Base-by-base conservation (phyloP, 2,888 invertebrate species). In the Orthosia incerta region DNA sequence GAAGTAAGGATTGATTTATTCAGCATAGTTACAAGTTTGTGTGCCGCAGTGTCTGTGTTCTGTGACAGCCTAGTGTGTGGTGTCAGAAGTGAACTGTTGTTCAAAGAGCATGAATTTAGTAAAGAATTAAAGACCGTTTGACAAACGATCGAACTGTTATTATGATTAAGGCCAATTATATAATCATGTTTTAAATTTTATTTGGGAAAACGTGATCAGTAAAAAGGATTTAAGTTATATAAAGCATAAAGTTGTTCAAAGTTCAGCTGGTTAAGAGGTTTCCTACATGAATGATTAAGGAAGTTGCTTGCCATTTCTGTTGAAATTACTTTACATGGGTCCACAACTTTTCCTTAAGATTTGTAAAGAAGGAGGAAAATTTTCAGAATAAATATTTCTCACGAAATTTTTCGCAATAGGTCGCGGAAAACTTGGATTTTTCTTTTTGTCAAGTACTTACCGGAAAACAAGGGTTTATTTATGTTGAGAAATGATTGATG, bases 311-410 rank as follows among this genome's bases (percentile, higher is more conserved):
- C 51, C 4, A 16, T 26, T 66, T 50, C 16, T 50, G 18, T 57
- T 62, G 56, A 79, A 72, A 57, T 65, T 53, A 66, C 79, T 76
- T 79, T 62, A 13, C 62, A 73, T 57, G 65, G 64, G 26, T 46
- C 60, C 51, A 63, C 63, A 61, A 60, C 50, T 55, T 76, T 64
- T 64, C 53, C 55, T 31, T 45, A 4, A 71, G 2, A 46, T 23
- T 60, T 64, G 9, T 39, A 31, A 53, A 2, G 15, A 18, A 53
- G 0, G 9, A 61, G 56, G 76, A 69, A 68, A 61, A 18, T 0
- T 4, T 23, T 53, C 20, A 20, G 23, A 39, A 9, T 48, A 50
- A 53, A 53, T 55, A 48, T 53, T 76, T 71, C 11, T 46, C 15
- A 16, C 16, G 1, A 46, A 31, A 18, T 9, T 18, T 18, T 45